Evolutionary conservation across 1,140 invertebrate genomes (phyloP), one percentile per base, ranked within the genome.

Genomic region (Hydropsyche tenuis): DNA sequence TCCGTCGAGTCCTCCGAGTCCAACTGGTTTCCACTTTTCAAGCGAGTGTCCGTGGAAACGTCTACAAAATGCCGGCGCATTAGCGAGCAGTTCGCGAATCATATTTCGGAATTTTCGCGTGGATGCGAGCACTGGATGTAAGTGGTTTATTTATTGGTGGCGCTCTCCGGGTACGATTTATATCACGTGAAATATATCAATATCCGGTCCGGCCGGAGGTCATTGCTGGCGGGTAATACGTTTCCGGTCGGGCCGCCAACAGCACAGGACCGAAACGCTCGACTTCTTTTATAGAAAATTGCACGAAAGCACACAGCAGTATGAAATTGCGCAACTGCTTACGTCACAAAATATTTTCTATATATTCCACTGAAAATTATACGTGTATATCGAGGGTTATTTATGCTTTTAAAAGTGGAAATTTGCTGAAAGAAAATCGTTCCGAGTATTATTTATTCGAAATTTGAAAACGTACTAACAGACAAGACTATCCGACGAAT

Each of bases 181-280:
- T 75, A 75, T 68, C 74, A 69, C 73, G 71, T 75, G 76, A 75
- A 75, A 77, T 77, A 77, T 77, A 77, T 77, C 76, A 77, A 77
- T 77, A 75, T 77, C 76, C 76, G 76, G 76, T 77, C 68, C 48
- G 72, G 45, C 73, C 76, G 76, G 76, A 77, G 76, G 76, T 77
- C 76, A 77, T 77, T 74, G 70, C 74, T 75, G 69, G 76, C 74
- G 76, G 69, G 74, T 77, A 77, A 77, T 77, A 75, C 74, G 76
- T 72, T 75, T 77, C 76, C 76, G 76, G 74, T 69, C 56, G 22
- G 51, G 23, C 73, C 60, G 48, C 60, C 42, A 63, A 11, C 18
- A 69, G 20, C 46, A 27, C 48, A 74, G 75, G 75, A n/a, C 56
- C 56, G 56, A 23, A 60, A 53, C 16, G 48, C 16, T 20, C 9